These are phyloP conservation scores for Stomatorhinus ivindoensis DNA, from an alignment of 2,113 vertebrate species.

Conservation along the genomic window DNA sequence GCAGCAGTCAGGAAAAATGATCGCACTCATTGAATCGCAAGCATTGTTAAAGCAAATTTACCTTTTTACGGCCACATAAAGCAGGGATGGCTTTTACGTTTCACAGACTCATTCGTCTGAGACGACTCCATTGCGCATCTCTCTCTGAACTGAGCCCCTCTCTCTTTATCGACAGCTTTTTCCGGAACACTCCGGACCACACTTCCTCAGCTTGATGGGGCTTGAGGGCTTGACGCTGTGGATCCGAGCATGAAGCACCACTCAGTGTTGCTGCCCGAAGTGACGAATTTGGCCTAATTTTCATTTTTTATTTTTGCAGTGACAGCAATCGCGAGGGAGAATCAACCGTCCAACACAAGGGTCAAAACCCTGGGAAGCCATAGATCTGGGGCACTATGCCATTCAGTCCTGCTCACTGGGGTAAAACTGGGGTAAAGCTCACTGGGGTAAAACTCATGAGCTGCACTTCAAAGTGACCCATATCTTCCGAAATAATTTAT, in stretches of 20 bases:
- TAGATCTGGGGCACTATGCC: background rate
- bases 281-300: background rate
- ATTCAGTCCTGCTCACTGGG: background rate
- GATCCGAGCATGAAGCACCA: background rate
- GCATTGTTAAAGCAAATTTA: conserved; percentile 3
- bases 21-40: background rate
- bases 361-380: background rate
- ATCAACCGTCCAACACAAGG: background rate
- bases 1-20: background rate
- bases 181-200: background rate
- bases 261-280: background rate
- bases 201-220: background rate
- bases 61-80: background rate
- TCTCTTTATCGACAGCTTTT: background rate
- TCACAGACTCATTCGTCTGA: background rate
- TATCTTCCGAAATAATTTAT: background rate
- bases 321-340: background rate
- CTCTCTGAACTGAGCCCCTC: background rate
- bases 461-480: background rate
- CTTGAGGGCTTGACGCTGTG: background rate
- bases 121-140: background rate
- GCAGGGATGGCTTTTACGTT: background rate
- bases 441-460: background rate
- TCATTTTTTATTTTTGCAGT: background rate
- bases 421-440: background rate